These are phyloP conservation scores for Leptatherina wallacei DNA, from an alignment of 2,797 vertebrate species.

Conservation along the genomic window DNA sequence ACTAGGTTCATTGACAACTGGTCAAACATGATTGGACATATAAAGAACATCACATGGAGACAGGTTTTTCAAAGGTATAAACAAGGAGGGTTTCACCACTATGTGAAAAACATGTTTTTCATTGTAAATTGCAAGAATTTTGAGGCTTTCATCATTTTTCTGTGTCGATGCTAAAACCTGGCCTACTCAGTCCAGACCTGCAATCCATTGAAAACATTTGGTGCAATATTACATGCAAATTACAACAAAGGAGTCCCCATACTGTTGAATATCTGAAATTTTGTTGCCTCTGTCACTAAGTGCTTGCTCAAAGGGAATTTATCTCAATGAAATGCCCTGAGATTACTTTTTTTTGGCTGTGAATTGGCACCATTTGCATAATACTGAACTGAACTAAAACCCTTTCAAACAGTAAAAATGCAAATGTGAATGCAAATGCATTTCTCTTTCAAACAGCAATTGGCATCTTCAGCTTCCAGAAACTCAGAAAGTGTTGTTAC, in stretches of 20 bases:
- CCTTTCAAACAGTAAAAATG: neutral
- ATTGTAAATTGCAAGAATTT: neutral
- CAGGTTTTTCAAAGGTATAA: neutral
- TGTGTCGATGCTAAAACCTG: neutral
- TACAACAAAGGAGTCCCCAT: neutral
- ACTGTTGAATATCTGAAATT: neutral
- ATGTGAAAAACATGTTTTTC: neutral
- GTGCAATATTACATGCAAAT: neutral
- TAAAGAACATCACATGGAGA: neutral
- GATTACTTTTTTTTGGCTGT: neutral
- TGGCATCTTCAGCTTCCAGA: neutral
- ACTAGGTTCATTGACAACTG: neutral
- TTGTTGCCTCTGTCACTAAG: neutral
- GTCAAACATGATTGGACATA: neutral
- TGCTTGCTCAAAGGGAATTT: neutral
- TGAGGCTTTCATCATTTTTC: neutral
- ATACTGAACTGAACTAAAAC: neutral
- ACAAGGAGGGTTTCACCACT: neutral
- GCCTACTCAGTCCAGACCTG: neutral
- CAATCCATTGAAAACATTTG: neutral
- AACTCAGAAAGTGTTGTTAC: neutral
- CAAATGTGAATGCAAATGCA: neutral
- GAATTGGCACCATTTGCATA: neutral
- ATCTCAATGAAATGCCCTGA: neutral
- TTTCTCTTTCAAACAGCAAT: neutral